Base-by-base conservation (phyloP, 2,797 vertebrate species). In the Mastacembelus armatus region DNA sequence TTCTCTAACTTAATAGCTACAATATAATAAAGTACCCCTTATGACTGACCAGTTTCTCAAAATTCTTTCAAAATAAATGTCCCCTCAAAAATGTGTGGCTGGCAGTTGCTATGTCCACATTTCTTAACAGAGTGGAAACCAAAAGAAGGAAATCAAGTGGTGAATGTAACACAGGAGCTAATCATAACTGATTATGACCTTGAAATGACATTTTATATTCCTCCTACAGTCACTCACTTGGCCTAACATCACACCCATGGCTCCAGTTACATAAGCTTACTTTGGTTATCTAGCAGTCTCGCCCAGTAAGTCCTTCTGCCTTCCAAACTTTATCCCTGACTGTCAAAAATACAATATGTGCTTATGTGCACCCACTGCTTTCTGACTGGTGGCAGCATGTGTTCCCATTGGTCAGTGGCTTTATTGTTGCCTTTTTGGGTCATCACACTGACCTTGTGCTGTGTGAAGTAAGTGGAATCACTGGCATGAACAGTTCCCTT, bases 381-480 rank as follows among this genome's bases (percentile, higher is more conserved):
- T 27, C 3, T 64, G 24, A 71, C 36, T 74, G 62, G 42, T 29
- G 2, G 33, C 15, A 47, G 30, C 32, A 5, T 45, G 48, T 2
- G 0, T 44, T 9, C 55, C 39, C 14, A 71, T 68, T 71, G 66
- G 59, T 16, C 15, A 10, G 16, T 35, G 11, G 30, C 14, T 48
- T 33, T 16, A 27, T 26, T n/a, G 1, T 4, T 4, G 15, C 35
- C 7, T 15, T 19, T 43, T 2, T 14, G 43, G 42, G 35, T 73
- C 39, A 33, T 48, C 19, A 2, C 32, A 19, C 33, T 49, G 43
- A 65, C 54, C 38, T 74, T 66, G 22, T n/a, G n/a, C n/a, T n/a
- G n/a, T n/a, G n/a, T n/a, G n/a, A n/a, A 1, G 36, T 4, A 30
- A 66, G 22, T 52, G 38, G 47, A 65, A 73, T 70, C 44, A 39